Percentiles rank a stretch among this genome's conserved stretches.
Evolutionary conservation across 2,113 vertebrate species (phyloP).

Genomic region (Trematomus loennbergii): DNA sequence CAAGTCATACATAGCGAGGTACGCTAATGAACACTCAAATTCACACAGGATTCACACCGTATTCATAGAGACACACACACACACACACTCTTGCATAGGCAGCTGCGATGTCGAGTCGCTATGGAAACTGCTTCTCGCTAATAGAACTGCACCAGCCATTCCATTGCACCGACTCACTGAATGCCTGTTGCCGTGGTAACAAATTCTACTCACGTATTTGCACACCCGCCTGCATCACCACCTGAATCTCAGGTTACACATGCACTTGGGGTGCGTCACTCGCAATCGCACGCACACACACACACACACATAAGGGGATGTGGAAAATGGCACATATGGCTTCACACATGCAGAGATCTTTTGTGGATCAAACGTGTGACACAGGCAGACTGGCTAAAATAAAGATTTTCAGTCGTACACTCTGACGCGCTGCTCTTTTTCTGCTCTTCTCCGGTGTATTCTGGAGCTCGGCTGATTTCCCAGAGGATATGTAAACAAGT

Average conservation of each 20-base stretch:
- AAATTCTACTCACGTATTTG: slow-evolving; percentile 87
- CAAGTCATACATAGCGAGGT: slow-evolving; percentile 76
- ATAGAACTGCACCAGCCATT: slow-evolving; percentile 87
- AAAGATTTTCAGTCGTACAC: slow-evolving; percentile 33
- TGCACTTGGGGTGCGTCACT: slow-evolving; percentile 78
- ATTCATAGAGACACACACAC: slow-evolving; percentile 50
- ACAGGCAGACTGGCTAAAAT: slow-evolving; percentile 51
- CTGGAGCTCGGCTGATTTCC: slow-evolving; percentile 80
- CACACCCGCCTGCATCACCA: slow-evolving; percentile 85
- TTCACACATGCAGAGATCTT: slow-evolving; percentile 50
- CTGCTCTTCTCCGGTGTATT: slow-evolving; percentile 65
- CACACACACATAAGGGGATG: slow-evolving; percentile 12
- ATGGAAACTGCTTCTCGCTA: slow-evolving; percentile 88
- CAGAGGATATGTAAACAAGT: slow-evolving; percentile 82
- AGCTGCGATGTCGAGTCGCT: slow-evolving; percentile 86
- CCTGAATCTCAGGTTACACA: slow-evolving; percentile 86
- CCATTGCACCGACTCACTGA: slow-evolving; percentile 86
- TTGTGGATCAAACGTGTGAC: slow-evolving; percentile 57
- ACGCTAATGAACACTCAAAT: slow-evolving; percentile 80
- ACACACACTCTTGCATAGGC: slow-evolving; percentile 77
- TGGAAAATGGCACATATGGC: slow-evolving; percentile 44
- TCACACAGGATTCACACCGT: slow-evolving; percentile 70
- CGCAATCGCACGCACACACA: slow-evolving; percentile 20
- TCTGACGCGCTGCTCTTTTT: slow-evolving; percentile 46
- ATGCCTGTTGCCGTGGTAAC: slow-evolving; percentile 87